Base-by-base conservation (phyloP, 2,113 vertebrate species). In the Cervus canadensis region DNA sequence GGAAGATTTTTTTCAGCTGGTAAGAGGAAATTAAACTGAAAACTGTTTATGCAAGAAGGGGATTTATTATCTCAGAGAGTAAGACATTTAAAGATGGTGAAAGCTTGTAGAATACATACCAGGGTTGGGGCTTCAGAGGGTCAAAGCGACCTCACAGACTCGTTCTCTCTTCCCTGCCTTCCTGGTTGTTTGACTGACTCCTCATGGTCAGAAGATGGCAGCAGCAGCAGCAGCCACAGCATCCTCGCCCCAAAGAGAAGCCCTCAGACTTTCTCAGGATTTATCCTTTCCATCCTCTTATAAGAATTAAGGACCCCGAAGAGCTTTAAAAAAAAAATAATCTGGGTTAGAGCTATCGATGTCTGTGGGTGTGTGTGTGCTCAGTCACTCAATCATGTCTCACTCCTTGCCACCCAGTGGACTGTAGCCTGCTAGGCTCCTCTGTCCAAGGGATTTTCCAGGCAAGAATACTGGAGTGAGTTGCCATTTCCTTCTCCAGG, bases 161-260 rank as follows among this genome's bases (percentile, higher is more conserved):
- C 3, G 13, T 48, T 57, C 13, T 64, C 17, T 28, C 79, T 16
- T 48, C 9, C 16, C 25, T 3, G 2, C 7, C 0, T 10, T 2
- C 19, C 67, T 50, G 5, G 13, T 6, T 25, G 1, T 4, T 5
- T 50, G 19, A 8, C 33, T 52, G 43, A 14, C 43, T 50, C 74
- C 36, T 74, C 0, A 0, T 57, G 79, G 93, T 36, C 96, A 95
- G 76, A 78, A 89, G 95, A 54, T 91, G 96, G 96, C 89, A 86
- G 85, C 91, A 96, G 60, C 48, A 43, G 45, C 89, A 45, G 36
- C 54, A 21, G 87, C 12, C 30, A 45, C 33, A 3, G 0, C 21
- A 6, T 9, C 48, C 56, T 45, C 9, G 6, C 10, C 3, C 5
- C 2, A 4, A 21, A 15, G 9, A 56, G n/a, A 40, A 5, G 23